phyloP scores from a whole-genome alignment of 2,888 invertebrate species.

The Campaea margaritaria region DNA sequence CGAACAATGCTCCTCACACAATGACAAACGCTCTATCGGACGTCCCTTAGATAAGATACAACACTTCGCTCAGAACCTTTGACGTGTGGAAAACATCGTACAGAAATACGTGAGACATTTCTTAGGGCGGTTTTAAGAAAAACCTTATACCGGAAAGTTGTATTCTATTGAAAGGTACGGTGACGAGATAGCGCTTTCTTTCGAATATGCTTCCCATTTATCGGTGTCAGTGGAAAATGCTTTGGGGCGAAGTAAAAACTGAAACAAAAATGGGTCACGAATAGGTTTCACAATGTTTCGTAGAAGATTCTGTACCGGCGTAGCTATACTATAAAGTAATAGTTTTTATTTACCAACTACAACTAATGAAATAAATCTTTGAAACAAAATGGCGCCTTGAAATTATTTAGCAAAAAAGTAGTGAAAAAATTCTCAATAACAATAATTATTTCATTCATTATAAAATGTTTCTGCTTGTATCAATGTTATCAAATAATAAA shows the following conservation, averaged over 20 bases:
- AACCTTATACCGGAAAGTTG: slow-evolving; percentile 20
- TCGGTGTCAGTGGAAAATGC: slow-evolving; percentile 7
- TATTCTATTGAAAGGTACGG: slow-evolving; percentile 20
- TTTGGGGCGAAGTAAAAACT: background rate
- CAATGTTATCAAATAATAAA: too few species aligned
- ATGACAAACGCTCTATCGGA: slow-evolving; percentile 64
- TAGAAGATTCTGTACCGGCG: too few species aligned
- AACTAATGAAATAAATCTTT: too few species aligned
- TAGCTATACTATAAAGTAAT: too few species aligned
- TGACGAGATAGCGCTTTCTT: slow-evolving; percentile 24
- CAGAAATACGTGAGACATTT: slow-evolving; percentile 31
- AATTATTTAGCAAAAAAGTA: too few species aligned
- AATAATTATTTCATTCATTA: too few species aligned
- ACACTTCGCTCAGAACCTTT: slow-evolving; percentile 55
- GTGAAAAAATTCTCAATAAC: too few species aligned
- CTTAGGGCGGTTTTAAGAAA: slow-evolving; percentile 26
- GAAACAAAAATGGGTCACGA: background rate
- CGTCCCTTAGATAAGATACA: slow-evolving; percentile 67
- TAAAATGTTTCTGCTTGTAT: too few species aligned
- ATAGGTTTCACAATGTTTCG: too few species aligned
- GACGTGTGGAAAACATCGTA: slow-evolving; percentile 48
- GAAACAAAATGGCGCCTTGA: too few species aligned
- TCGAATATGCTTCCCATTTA: slow-evolving; percentile 11
- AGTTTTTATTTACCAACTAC: too few species aligned
- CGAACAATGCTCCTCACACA: slow-evolving; percentile 61